Conservation (phyloP, 2,888 invertebrate genomes). For the Conistra vaccinii region DNA sequence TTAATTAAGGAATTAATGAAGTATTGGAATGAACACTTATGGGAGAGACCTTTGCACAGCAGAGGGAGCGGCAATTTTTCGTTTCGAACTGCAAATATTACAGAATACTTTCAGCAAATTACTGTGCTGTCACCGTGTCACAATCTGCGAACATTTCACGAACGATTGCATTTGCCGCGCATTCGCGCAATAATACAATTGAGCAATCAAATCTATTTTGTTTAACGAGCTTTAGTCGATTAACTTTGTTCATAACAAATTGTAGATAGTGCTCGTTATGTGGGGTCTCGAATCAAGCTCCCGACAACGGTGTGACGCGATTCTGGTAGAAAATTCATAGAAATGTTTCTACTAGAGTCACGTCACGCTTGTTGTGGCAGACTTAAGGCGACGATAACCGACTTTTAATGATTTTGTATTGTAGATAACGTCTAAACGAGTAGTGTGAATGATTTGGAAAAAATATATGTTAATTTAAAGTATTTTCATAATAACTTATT, state of each 20-base stretch:
- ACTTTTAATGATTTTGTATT: too few species aligned
- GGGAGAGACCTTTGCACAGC: neutral
- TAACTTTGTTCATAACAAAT: slow-evolving; percentile 46
- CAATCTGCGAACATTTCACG: slow-evolving; percentile 56
- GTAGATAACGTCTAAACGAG: too few species aligned
- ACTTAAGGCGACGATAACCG: too few species aligned
- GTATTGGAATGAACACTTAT: neutral
- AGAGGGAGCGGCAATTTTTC: neutral
- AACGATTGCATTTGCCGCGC: slow-evolving; percentile 48
- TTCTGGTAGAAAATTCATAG: too few species aligned
- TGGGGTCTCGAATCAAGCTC: neutral
- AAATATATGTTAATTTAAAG: too few species aligned
- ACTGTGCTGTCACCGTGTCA: slow-evolving; percentile 37
- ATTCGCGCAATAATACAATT: slow-evolving; percentile 55
- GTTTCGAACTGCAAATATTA: slow-evolving; percentile 13
- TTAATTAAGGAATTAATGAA: too few species aligned
- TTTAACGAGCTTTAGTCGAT: slow-evolving; percentile 43
- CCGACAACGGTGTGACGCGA: too few species aligned
- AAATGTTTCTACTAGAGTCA: too few species aligned
- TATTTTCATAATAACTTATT: too few species aligned
- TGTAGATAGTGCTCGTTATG: slow-evolving; percentile 27
- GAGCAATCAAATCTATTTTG: slow-evolving; percentile 56
- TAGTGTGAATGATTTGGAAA: too few species aligned
- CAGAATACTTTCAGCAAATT: slow-evolving; percentile 35
- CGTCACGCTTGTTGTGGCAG: too few species aligned